Evolutionary conservation across 1,140 invertebrate genomes (phyloP).

Genomic region (Bilobella aurantiaca): DNA sequence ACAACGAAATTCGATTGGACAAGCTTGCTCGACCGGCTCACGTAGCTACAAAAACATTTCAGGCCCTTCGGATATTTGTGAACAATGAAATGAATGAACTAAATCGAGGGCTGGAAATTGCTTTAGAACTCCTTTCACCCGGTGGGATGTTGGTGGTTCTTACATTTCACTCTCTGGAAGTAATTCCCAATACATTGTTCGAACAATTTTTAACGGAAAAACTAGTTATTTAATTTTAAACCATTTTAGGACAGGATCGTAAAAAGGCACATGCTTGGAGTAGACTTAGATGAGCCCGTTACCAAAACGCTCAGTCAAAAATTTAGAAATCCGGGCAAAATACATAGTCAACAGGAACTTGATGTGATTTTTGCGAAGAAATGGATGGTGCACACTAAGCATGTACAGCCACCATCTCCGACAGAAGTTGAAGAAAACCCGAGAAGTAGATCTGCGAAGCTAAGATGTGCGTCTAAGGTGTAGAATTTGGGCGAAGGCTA

Average conservation of each 20-base stretch:
- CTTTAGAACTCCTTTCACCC: constrained; percentile 62
- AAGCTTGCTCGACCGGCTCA: constrained; percentile 64
- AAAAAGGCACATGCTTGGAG: constrained; percentile 74
- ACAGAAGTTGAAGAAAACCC: constrained; percentile 70
- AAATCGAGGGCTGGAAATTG: constrained; percentile 73
- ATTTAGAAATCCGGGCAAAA: constrained; percentile 34
- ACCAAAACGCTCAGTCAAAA: constrained; percentile 36
- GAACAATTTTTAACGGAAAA: neutral
- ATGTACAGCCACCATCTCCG: constrained; percentile 60
- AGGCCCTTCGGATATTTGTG: constrained; percentile 88
- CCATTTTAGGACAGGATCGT: constrained; percentile 61
- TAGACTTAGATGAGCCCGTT: constrained; percentile 50
- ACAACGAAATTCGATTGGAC: constrained; percentile 50
- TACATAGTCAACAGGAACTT: constrained; percentile 43
- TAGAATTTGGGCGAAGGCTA: neutral
- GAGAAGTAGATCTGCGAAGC: constrained; percentile 72
- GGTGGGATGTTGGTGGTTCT: constrained; percentile 68
- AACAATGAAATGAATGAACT: constrained; percentile 96
- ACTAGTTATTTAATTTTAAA: neutral
- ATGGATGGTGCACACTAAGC: constrained; percentile 70
- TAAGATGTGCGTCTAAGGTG: constrained; percentile 64
- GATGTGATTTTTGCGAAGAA: constrained; percentile 49
- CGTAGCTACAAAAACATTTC: constrained; percentile 83
- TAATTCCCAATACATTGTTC: neutral
- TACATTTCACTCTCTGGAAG: constrained; percentile 76